A percentile compares a stretch with the other conserved stretches of the same genome.
These are phyloP conservation scores for Grus americana DNA, from an alignment of 2,113 vertebrate species.

Conservation along the genomic window DNA sequence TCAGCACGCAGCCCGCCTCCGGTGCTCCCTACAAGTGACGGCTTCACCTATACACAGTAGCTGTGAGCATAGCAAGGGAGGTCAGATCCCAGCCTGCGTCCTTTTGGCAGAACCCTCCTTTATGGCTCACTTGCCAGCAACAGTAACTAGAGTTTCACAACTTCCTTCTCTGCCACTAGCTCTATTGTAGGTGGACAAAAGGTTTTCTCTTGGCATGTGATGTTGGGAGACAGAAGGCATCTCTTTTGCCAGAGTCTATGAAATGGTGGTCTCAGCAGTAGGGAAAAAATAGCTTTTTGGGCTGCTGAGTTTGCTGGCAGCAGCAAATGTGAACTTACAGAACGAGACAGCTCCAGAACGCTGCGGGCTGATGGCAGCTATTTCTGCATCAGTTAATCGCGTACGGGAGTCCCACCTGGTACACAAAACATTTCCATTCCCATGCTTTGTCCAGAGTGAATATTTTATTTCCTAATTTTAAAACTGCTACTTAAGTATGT, in stretches of 20 bases:
- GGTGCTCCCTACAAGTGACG: neutral
- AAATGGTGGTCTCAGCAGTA: conserved; percentile 42
- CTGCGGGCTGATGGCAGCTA: neutral
- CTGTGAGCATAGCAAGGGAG: neutral
- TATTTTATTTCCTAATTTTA: neutral
- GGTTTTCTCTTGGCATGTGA: conserved; percentile 37
- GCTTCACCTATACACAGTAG: neutral
- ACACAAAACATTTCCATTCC: neutral
- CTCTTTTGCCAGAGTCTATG: conserved; percentile 26
- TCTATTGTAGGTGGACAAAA: conserved; percentile 5
- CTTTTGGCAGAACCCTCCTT: neutral
- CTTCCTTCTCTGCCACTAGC: conserved; percentile 2
- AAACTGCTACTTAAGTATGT: neutral
- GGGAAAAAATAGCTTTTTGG: neutral
- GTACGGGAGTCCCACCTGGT: neutral
- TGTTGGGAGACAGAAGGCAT: conserved; percentile 31
- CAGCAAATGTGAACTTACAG: neutral
- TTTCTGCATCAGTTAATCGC: neutral
- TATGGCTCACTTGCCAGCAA: conserved; percentile 17
- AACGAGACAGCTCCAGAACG: neutral
- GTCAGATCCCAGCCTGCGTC: conserved; percentile 14
- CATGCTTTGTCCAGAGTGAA: neutral
- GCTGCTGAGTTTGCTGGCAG: conserved; percentile 28
- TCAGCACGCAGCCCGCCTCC: neutral
- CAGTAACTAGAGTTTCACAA: conserved; percentile 2